Evolutionary conservation across 2,888 invertebrate species (phyloP).

Genomic region (Nephrotoma guestfalica): DNA sequence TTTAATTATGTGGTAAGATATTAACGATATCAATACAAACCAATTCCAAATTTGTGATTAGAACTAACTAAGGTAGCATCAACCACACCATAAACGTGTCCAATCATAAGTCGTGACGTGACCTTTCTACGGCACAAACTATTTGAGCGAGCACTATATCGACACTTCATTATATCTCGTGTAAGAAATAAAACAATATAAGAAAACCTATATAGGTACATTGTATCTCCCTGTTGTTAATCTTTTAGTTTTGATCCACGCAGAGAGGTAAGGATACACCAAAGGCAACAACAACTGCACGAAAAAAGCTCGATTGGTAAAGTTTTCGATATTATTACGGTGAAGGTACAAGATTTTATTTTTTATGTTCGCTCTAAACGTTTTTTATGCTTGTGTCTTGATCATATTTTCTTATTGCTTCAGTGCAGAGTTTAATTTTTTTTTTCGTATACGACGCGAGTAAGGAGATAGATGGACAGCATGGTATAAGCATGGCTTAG

Average conservation of each 20-base stretch:
- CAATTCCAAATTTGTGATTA: too few relatives aligned
- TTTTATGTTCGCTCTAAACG: not conserved
- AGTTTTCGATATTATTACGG: not conserved
- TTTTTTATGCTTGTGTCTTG: not conserved
- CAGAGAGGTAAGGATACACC: not conserved
- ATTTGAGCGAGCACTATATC: too few relatives aligned
- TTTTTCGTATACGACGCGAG: not conserved
- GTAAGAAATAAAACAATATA: not conserved
- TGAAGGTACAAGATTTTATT: not conserved
- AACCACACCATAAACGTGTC: too few relatives aligned
- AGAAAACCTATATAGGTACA: not conserved
- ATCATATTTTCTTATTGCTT: not conserved
- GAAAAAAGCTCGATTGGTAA: not conserved
- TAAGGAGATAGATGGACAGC: not conserved
- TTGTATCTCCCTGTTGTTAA: not conserved
- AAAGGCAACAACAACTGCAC: not conserved
- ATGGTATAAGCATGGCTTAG: slow-evolving; percentile 1
- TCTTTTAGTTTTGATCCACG: not conserved
- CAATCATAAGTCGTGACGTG: too few relatives aligned
- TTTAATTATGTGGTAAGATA: too few relatives aligned
- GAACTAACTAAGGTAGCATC: too few relatives aligned
- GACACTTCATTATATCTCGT: too few relatives aligned
- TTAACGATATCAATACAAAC: too few relatives aligned
- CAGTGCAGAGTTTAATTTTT: not conserved
- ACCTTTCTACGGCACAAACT: too few relatives aligned